Evolutionary conservation across 2,113 vertebrate species (phyloP).

Genomic region (Oophaga pumilio): DNA sequence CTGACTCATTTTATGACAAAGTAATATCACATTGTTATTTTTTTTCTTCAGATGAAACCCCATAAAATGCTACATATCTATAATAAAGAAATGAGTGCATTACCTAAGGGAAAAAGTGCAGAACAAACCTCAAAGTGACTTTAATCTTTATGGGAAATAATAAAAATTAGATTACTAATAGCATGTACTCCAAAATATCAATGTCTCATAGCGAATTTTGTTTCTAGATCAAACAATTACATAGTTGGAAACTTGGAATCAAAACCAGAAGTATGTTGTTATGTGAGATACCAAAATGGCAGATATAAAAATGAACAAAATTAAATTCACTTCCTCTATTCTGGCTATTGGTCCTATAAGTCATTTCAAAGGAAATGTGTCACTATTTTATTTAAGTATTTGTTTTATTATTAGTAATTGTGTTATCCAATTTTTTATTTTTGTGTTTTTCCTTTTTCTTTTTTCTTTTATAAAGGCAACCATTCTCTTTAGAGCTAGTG

Average conservation of each 20-base stretch:
- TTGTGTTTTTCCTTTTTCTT: too few relatives aligned
- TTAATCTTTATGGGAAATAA: constrained; percentile 23
- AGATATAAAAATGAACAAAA: not conserved
- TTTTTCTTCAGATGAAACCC: not conserved
- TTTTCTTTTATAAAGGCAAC: too few relatives aligned
- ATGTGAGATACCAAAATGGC: not conserved
- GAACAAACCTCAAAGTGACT: constrained; percentile 15
- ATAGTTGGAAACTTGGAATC: not conserved
- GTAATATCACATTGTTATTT: too few relatives aligned
- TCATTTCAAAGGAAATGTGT: too few relatives aligned
- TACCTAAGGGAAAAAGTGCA: not conserved
- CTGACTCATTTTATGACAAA: not conserved
- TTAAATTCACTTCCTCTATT: not conserved
- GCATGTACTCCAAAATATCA: not conserved
- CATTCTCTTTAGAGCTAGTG: too few relatives aligned
- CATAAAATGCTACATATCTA: not conserved
- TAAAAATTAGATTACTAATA: not conserved
- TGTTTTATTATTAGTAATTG: too few relatives aligned
- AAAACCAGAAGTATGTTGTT: not conserved
- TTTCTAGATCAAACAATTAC: not conserved
- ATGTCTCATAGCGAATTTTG: not conserved
- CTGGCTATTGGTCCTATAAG: not conserved
- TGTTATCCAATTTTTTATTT: too few relatives aligned
- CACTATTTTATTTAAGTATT: too few relatives aligned
- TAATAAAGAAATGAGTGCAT: not conserved